phyloP scores from a whole-genome alignment of 2,797 vertebrate species.

The Galagoides demidoff region DNA sequence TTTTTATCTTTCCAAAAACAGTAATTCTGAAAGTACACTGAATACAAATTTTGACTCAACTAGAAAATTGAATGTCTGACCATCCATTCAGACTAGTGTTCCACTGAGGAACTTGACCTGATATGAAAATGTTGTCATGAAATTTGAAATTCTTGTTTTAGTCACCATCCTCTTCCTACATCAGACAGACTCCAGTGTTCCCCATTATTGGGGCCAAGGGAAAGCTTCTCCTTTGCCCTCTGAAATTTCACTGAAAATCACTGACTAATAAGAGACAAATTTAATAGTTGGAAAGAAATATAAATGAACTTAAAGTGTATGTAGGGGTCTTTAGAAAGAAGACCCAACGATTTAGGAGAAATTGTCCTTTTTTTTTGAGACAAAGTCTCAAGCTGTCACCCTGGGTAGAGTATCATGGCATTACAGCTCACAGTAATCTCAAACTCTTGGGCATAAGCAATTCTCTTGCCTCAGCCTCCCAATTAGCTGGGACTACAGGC shows the following conservation, averaged over 20 bases:
- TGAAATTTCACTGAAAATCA: not conserved
- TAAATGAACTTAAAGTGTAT: not conserved
- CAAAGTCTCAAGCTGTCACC: no score
- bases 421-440: no score
- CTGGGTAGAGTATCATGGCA: no score
- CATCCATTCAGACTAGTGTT: not conserved
- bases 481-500: no score
- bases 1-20: not conserved
- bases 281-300: not conserved
- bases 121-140: not conserved
- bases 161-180: not conserved
- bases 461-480: no score
- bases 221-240: not conserved
- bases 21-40: not conserved
- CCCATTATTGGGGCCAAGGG: not conserved
- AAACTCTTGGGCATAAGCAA: no score
- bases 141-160: conserved; percentile 44
- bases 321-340: not conserved
- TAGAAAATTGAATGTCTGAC: not conserved
- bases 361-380: not conserved
- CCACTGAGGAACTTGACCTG: not conserved
- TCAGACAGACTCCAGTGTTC: not conserved
- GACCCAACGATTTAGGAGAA: not conserved
- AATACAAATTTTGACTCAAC: not conserved
- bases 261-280: not conserved